Evolutionary conservation across 2,113 vertebrate species (phyloP), one percentile per base, ranked within the genome.

Genomic region (Podocnemis expansa): DNA sequence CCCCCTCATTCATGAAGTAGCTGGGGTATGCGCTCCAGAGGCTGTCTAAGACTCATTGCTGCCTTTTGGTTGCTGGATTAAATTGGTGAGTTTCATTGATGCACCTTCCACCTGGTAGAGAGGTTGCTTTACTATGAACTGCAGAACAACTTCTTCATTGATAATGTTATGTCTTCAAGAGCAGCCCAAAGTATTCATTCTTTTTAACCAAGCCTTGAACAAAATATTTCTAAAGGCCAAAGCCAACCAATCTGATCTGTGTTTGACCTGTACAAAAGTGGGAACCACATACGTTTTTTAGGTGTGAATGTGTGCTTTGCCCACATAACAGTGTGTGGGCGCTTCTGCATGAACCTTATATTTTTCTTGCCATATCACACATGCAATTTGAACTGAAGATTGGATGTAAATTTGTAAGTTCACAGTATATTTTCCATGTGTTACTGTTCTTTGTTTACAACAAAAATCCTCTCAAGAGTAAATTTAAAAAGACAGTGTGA

Each of bases 381-480:
- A 97, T 94, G 94, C 94, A 96, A 95, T 94, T 87, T 96, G 97
- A 98, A 97, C 96, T 94, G 2, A 3, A 84, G 97, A 96, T 97
- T 97, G 94, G 1, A 3, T 90, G 88, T 96, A 95, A 95, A 97
- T 96, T 98, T 96, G 97, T 96, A 96, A 97, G 97, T 97, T 97
- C 97, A 96, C 93, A 89, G 87, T 94, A 90, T 97, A 97, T 96
- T 96, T 97, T 96, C 92, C 84, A 86, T 93, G 93, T 98, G 97
- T 98, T 96, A 94, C 96, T 88, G 95, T 95, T 96, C 97, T 98
- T 98, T 98, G 97, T 98, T 98, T 98, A 98, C 92, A 98, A 96
- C 94, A 67, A 47, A 98, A 98, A 98, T 97, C 97, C 97, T 97
- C 95, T 93, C 82, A 96, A 98, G 97, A 98, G 97, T 97, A 97